phyloP scores from a whole-genome alignment of 1,140 invertebrate genomes.

The Pseudomyrmex flavicornis region DNA sequence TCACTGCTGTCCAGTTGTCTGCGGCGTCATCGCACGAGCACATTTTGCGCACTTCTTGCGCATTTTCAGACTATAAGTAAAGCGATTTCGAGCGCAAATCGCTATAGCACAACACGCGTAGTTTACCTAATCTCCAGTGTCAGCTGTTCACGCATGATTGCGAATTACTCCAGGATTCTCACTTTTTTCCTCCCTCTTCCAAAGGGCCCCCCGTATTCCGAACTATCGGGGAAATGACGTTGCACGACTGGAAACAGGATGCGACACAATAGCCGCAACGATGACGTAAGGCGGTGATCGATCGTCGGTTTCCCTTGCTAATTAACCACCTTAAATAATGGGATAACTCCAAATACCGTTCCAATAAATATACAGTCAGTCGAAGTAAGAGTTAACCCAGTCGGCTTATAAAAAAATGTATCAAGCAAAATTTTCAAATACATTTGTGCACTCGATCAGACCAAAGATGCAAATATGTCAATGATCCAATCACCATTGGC shows the following conservation, averaged over 20 bases:
- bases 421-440: too few species aligned
- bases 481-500: too few species aligned
- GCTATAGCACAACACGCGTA: conserved; percentile 20
- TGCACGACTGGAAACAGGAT: conserved; percentile 66
- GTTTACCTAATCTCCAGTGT: conserved; percentile 53
- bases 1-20: background rate
- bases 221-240: conserved; percentile 66
- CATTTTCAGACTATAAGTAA: conserved; percentile 39
- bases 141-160: conserved; percentile 68
- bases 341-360: background rate
- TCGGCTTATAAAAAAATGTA: too few species aligned
- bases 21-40: conserved; percentile 33
- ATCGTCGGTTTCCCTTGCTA: conserved; percentile 43
- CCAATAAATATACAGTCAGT: background rate
- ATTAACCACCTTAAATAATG: conserved; percentile 49
- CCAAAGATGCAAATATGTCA: too few species aligned
- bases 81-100: conserved; percentile 57
- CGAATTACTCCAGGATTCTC: conserved; percentile 61
- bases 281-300: conserved; percentile 43
- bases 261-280: conserved; percentile 61
- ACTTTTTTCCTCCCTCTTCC: conserved; percentile 26
- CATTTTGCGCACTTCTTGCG: conserved; percentile 39
- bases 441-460: too few species aligned
- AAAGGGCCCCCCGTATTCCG: conserved; percentile 14
- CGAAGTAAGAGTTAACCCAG: too few species aligned